A percentile compares a stretch with the other conserved stretches of the same genome.
Conservation (phyloP, 2,888 invertebrate genomes). For the Buathra laborator region DNA sequence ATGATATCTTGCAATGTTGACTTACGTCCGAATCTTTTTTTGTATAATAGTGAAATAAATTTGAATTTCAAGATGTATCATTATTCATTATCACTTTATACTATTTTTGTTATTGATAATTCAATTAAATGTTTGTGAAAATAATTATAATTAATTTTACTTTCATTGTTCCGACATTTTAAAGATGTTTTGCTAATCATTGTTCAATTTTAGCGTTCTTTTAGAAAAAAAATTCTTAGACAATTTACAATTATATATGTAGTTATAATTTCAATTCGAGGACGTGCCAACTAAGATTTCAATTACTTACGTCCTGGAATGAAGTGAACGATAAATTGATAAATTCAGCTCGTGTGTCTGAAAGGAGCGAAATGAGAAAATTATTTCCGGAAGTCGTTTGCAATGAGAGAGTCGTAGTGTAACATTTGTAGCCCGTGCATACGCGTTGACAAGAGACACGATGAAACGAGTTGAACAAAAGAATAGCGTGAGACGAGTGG, state of each 20-base stretch:
- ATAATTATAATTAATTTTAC: too few species aligned
- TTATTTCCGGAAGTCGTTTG: slow-evolving; percentile 34
- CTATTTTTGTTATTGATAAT: too few species aligned
- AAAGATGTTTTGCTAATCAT: too few species aligned
- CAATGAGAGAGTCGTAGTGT: slow-evolving; percentile 20
- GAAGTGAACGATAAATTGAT: slow-evolving; percentile 25
- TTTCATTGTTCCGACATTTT: too few species aligned
- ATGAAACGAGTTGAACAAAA: slow-evolving; percentile 37
- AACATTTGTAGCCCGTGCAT: not conserved
- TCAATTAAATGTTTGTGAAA: too few species aligned
- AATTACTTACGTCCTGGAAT: slow-evolving; percentile 27
- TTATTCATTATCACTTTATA: too few species aligned
- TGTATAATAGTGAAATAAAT: too few species aligned
- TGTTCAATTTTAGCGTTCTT: too few species aligned
- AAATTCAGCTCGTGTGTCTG: slow-evolving; percentile 3
- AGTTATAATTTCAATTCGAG: slow-evolving; percentile 8
- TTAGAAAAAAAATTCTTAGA: too few species aligned
- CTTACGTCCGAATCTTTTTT: too few species aligned
- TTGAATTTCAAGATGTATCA: too few species aligned
- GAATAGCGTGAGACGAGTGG: slow-evolving; percentile 49
- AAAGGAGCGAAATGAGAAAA: slow-evolving; percentile 48
- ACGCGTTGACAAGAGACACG: slow-evolving; percentile 6
- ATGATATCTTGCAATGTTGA: too few species aligned
- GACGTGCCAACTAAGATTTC: slow-evolving; percentile 20
- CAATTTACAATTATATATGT: not conserved